Evolutionary conservation across 2,888 invertebrate genomes (phyloP), one percentile per base, ranked within the genome.

Genomic region (Drosophila kuntzei): DNA sequence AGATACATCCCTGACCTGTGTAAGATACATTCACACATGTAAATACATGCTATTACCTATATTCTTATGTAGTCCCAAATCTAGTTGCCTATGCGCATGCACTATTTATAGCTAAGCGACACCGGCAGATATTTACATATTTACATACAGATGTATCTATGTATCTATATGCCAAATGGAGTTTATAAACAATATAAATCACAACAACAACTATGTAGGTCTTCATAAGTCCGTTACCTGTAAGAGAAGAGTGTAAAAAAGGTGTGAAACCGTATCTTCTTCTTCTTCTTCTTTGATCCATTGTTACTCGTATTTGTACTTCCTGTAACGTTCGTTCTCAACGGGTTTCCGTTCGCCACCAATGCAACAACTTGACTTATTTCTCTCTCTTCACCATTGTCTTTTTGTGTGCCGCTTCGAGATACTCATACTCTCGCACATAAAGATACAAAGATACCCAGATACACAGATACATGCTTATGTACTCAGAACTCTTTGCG

Each of bases 1-100:
- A 61, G 36, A 51, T 49, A 37, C 83, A 81, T 83, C 77, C 81
- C 87, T 83, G 81, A 81, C 81, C 81, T 81, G 80, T 80, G 77
- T 66, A 47, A 68, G 62, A 62, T 46, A 54, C 43, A 69, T 51
- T 20, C 9, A 55, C 14, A 47, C 47, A 39, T n/a, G 18, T 11
- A 36, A n/a, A 25, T 20, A 20, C 47, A 60, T 63, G 47, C n/a
- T 39, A 60, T 76, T 70, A 64, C 73, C 76, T 73, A 55, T 60
- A 47, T 51, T 14, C 34, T 32, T 39, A 44, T 54, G 54, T 69
- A 12, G 57, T 43, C 57, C 75, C 61, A 62, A 72, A 62, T 74
- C 62, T 51, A 55, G 50, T 59, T 43, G 54, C 39, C 67, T 72
- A 51, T 75, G 74, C 78, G 74, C 74, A 75, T 75, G 74, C 55